Evolutionary conservation across 2,797 vertebrate genomes (phyloP).

Genomic region (Oreortyx pictus): DNA sequence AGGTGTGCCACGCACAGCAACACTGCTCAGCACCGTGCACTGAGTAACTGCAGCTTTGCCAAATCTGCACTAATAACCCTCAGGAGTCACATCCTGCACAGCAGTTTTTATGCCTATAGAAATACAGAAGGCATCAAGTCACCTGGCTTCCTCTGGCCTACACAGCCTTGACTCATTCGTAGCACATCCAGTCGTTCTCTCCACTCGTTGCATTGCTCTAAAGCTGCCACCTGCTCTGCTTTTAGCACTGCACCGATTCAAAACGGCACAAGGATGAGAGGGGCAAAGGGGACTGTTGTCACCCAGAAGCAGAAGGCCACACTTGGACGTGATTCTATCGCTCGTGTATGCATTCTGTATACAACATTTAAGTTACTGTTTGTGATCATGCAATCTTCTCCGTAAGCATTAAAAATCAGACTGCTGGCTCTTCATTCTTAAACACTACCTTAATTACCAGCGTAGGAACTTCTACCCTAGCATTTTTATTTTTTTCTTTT

Average conservation of each 20-base stretch:
- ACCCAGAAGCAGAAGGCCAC: neutral
- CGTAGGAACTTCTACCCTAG: too few species aligned
- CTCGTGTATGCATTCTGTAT: fast-evolving
- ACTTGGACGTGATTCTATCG: neutral
- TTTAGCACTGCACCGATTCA: fast-evolving
- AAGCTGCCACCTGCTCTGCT: neutral
- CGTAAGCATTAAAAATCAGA: neutral
- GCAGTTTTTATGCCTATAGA: neutral
- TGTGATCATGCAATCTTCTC: neutral
- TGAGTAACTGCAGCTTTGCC: neutral
- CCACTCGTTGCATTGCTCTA: neutral
- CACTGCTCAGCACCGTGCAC: too few species aligned
- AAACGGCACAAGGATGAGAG: neutral
- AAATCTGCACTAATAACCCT: neutral
- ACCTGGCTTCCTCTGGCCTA: neutral
- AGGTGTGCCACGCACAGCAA: too few species aligned
- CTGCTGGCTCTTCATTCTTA: neutral
- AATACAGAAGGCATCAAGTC: neutral
- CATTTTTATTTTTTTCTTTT: too few species aligned
- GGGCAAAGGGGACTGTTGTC: neutral
- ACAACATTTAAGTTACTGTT: neutral
- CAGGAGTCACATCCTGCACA: fast-evolving
- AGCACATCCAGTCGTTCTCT: neutral
- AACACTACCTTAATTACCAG: too few species aligned
- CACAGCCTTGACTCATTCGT: neutral